These are phyloP conservation scores for Zalophus californianus DNA, from an alignment of 2,797 vertebrate species.

Conservation along the genomic window DNA sequence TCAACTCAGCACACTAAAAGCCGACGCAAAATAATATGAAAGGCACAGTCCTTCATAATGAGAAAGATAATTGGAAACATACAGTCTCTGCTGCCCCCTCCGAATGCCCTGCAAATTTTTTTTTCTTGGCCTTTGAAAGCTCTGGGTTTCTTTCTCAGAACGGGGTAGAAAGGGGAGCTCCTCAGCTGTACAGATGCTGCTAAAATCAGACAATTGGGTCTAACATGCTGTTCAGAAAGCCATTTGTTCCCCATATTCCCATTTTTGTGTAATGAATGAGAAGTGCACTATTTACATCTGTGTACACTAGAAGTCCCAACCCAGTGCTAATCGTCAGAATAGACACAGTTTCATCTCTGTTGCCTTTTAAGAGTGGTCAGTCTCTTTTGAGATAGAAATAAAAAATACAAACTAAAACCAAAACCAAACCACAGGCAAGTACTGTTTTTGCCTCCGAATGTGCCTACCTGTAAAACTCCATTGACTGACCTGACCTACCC, in stretches of 20 bases:
- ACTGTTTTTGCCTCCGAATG: conserved; percentile 13
- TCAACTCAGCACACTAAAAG: conserved; percentile 36
- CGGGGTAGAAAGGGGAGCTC: background rate
- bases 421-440: conserved; percentile 9
- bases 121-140: conserved; percentile 16
- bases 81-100: background rate
- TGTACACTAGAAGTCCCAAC: background rate
- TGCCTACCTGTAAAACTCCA: background rate
- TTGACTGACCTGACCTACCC: background rate
- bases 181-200: background rate
- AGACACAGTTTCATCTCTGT: background rate
- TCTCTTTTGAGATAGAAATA: conserved; percentile 43
- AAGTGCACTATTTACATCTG: background rate
- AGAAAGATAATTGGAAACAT: conserved; percentile 60
- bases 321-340: background rate
- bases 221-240: conserved; percentile 5
- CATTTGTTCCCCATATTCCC: background rate
- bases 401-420: conserved; percentile 17
- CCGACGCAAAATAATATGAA: conserved; percentile 44
- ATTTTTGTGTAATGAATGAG: conserved; percentile 35
- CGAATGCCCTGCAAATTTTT: background rate
- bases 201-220: conserved; percentile 41
- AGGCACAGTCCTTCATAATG: conserved; percentile 47
- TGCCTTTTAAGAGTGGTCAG: background rate
- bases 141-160: background rate